Evolutionary conservation across 92 coral and sea anemone genomes (phyloP).

Genomic region (Parazoanthus swiftii): DNA sequence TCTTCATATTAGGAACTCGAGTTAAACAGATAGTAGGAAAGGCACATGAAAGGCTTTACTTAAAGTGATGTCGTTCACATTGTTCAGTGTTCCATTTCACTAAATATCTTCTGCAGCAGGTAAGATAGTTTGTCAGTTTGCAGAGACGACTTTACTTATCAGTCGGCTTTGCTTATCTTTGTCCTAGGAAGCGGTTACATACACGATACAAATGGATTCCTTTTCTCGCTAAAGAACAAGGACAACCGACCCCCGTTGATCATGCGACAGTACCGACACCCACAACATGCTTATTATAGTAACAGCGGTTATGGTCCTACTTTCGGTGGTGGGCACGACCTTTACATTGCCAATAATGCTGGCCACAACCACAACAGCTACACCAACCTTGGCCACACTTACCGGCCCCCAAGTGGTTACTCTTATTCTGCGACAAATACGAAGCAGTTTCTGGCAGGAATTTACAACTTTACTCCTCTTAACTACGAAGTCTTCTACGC

Average conservation of each 20-base stretch:
- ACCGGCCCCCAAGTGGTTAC: background rate
- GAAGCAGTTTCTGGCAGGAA: background rate
- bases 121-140: background rate
- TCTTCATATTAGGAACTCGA: too few relatives aligned
- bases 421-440: background rate
- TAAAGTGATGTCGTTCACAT: background rate
- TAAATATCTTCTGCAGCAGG: background rate
- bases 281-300: background rate
- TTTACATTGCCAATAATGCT: background rate
- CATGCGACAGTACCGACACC: background rate
- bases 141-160: background rate
- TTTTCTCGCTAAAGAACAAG: conserved; percentile 12
- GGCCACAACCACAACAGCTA: background rate
- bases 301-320: background rate
- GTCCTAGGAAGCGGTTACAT: background rate
- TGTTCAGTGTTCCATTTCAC: background rate
- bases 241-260: background rate
- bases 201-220: background rate
- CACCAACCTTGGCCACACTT: background rate
- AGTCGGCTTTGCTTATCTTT: background rate
- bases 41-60: too few relatives aligned
- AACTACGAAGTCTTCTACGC: conserved; percentile 5
- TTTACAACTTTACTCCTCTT: background rate
- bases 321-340: background rate
- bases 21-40: too few relatives aligned